These are phyloP conservation scores for Rhopalosiphum maidis DNA, from an alignment of 1,140 invertebrate species.

Conservation along the genomic window DNA sequence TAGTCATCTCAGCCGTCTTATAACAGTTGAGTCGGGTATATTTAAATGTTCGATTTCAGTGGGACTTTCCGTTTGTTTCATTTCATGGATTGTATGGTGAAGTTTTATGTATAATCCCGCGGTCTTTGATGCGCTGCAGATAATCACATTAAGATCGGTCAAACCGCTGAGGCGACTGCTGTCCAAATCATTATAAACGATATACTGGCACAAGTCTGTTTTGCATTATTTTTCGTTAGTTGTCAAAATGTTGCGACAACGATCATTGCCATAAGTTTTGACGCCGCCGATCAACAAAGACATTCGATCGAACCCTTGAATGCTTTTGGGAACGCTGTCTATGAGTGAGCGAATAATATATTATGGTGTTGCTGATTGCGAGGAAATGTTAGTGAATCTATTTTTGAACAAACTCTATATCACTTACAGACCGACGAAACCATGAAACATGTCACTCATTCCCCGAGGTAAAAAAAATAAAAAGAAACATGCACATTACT, in stretches of 20 bases:
- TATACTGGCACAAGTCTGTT: background rate
- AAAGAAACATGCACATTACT: background rate
- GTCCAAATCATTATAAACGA: background rate
- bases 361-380: background rate
- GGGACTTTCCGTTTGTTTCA: background rate
- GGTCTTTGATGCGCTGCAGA: background rate
- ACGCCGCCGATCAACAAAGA: too few relatives aligned
- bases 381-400: too few relatives aligned
- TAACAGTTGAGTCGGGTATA: rapidly evolving
- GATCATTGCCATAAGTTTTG: too few relatives aligned
- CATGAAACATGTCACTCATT: background rate
- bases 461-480: background rate
- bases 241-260: background rate
- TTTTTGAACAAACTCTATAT: too few relatives aligned
- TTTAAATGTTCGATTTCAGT: background rate
- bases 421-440: background rate
- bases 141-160: background rate
- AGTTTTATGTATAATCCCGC: background rate
- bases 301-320: background rate
- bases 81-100: background rate
- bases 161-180: background rate
- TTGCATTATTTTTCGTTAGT: background rate
- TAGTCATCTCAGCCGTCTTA: background rate
- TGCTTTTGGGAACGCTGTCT: background rate
- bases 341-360: background rate